A percentile compares a stretch with the other conserved stretches of the same genome.
These are phyloP conservation scores for Melinopterus prodromus DNA, from an alignment of 2,888 invertebrate species.

Conservation along the genomic window DNA sequence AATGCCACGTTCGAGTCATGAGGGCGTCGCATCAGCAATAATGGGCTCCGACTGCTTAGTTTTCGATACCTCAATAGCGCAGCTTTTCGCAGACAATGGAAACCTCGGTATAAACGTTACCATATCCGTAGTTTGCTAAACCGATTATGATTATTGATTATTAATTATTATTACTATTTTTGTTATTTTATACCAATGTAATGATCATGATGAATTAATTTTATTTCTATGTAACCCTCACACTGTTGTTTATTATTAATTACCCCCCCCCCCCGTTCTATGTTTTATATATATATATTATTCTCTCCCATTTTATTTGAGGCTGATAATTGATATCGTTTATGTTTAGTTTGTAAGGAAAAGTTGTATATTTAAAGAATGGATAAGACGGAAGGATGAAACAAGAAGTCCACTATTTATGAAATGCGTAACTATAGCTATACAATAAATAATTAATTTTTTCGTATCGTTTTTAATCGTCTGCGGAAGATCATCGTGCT, in stretches of 20 bases:
- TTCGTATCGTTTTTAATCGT: not conserved
- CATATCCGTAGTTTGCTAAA: constrained; percentile 84
- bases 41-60: constrained; percentile 98
- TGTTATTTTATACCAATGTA: constrained; percentile 19
- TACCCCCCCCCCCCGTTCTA: not conserved
- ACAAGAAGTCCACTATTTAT: constrained; percentile 26
- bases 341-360: not conserved
- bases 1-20: constrained; percentile 97
- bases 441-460: not conserved
- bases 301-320: constrained; percentile 18
- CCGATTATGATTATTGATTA: constrained; percentile 20
- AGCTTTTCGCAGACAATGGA: constrained; percentile 98
- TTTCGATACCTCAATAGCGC: constrained; percentile 98
- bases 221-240: constrained; percentile 8
- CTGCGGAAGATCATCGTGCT: not conserved
- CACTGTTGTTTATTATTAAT: constrained; percentile 7
- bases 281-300: not conserved
- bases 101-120: constrained; percentile 99
- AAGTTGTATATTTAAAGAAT: constrained; percentile 24
- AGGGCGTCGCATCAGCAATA: constrained; percentile 97
- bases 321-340: constrained; percentile 12
- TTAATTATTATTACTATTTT: constrained; percentile 22
- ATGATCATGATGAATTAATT: constrained; percentile 8
- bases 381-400: not conserved
- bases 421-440: constrained; percentile 31